These are phyloP conservation scores for Rhabdomys dilectus DNA, from an alignment of 2,113 vertebrate species.

Conservation along the genomic window DNA sequence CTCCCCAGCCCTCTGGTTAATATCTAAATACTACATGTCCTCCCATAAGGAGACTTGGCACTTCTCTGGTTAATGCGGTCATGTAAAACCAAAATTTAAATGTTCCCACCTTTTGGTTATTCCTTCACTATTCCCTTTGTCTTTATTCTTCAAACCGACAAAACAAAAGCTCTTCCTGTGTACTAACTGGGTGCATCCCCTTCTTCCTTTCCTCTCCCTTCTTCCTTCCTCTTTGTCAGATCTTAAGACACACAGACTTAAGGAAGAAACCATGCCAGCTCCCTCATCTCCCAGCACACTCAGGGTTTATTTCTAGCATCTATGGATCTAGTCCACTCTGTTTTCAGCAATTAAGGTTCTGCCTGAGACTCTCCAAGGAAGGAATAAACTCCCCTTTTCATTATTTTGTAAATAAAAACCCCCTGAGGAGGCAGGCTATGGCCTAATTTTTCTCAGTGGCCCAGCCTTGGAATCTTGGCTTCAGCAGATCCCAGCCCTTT, in stretches of 20 bases:
- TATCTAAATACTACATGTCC: neutral
- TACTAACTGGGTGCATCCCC: neutral
- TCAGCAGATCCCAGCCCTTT: neutral
- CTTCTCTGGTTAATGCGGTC: neutral
- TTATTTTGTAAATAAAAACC: neutral
- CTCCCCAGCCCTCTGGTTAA: neutral
- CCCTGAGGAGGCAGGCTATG: neutral
- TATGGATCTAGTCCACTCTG: neutral
- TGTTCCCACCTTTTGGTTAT: neutral
- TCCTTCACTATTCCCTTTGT: neutral
- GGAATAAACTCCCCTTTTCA: neutral
- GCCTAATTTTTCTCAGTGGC: neutral
- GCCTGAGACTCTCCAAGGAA: neutral
- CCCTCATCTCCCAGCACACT: neutral
- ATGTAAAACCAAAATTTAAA: neutral
- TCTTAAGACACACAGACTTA: neutral
- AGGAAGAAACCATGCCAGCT: neutral
- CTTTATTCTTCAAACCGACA: neutral
- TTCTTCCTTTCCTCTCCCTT: neutral
- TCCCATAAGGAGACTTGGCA: neutral
- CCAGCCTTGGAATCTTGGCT: neutral
- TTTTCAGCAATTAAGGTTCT: neutral
- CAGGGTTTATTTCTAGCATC: neutral
- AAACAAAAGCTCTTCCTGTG: neutral
- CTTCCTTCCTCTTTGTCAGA: neutral